Percentiles rank a stretch among this genome's conserved stretches.
Conservation (phyloP, 2,113 vertebrate genomes). For the Suncus etruscus region DNA sequence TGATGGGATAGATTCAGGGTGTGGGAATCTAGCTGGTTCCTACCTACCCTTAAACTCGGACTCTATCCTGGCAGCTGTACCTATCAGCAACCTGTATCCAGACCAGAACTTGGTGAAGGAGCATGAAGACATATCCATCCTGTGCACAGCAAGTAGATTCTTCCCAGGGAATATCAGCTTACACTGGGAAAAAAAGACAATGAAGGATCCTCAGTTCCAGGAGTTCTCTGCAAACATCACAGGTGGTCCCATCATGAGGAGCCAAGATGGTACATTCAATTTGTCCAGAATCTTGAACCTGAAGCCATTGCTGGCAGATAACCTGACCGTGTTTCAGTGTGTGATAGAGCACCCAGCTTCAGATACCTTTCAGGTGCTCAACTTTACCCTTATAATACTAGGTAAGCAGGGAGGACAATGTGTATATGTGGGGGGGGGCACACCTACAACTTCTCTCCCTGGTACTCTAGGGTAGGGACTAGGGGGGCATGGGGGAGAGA, state of each 20-base stretch:
- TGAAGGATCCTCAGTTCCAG: rapidly evolving
- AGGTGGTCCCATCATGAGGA: neutral
- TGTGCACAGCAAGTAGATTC: constrained; percentile 55
- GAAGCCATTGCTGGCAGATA: constrained; percentile 47
- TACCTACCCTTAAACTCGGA: neutral
- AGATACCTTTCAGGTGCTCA: rapidly evolving
- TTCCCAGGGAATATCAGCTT: constrained; percentile 58
- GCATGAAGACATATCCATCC: neutral
- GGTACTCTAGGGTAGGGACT: neutral
- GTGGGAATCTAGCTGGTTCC: neutral
- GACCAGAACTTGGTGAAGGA: neutral
- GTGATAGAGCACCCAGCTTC: constrained; percentile 33
- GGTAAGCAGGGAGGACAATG: constrained; percentile 41
- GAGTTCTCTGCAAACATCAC: neutral
- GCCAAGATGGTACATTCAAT: constrained; percentile 67
- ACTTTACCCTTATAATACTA: neutral
- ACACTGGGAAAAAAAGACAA: neutral
- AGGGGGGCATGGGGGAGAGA: neutral
- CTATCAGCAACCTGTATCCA: neutral
- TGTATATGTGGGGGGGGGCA: no score
- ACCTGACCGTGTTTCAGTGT: constrained; percentile 63
- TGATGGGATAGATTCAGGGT: neutral
- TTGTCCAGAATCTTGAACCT: constrained; percentile 60
- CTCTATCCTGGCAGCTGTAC: constrained; percentile 58
- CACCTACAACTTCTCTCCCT: neutral